phyloP scores from a whole-genome alignment of 2,113 vertebrate genomes.

The Paratilapia polleni region DNA sequence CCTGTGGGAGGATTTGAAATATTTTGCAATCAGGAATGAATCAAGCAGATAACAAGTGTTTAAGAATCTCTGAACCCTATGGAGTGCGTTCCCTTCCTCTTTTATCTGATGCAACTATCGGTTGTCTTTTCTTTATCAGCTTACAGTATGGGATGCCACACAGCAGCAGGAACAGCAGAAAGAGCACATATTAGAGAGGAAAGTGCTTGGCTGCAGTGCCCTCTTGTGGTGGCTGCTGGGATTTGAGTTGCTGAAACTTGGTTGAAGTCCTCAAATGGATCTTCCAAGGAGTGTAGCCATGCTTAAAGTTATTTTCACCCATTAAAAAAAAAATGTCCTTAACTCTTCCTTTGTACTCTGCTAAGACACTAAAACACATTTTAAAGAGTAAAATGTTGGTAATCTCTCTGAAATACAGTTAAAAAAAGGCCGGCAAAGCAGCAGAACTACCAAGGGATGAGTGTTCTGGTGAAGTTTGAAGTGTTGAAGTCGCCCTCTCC shows the following conservation, averaged over 20 bases:
- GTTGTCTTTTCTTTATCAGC: conserved; percentile 76
- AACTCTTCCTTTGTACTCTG: neutral
- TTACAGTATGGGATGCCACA: conserved; percentile 66
- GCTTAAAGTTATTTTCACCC: neutral
- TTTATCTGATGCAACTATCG: conserved; percentile 73
- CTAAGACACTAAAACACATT: neutral
- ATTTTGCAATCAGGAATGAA: conserved; percentile 81
- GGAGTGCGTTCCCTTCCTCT: conserved; percentile 61
- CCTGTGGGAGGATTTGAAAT: conserved; percentile 81
- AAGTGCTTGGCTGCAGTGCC: conserved; percentile 81
- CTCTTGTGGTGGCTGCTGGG: conserved; percentile 72
- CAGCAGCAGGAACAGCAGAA: conserved; percentile 20
- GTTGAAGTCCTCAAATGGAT: conserved; percentile 15
- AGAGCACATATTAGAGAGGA: neutral
- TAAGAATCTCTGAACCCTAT: conserved; percentile 79
- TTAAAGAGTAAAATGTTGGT: neutral
- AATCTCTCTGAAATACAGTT: neutral
- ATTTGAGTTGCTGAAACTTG: conserved; percentile 26
- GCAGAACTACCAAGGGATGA: neutral
- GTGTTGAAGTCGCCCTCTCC: neutral
- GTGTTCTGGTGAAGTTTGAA: conserved; percentile 37
- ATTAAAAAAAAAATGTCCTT: neutral
- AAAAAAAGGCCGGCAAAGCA: neutral
- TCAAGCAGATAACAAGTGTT: conserved; percentile 83
- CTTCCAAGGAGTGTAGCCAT: neutral